Base-by-base conservation (phyloP, 2,113 vertebrate genomes). In the Mustela lutreola region DNA sequence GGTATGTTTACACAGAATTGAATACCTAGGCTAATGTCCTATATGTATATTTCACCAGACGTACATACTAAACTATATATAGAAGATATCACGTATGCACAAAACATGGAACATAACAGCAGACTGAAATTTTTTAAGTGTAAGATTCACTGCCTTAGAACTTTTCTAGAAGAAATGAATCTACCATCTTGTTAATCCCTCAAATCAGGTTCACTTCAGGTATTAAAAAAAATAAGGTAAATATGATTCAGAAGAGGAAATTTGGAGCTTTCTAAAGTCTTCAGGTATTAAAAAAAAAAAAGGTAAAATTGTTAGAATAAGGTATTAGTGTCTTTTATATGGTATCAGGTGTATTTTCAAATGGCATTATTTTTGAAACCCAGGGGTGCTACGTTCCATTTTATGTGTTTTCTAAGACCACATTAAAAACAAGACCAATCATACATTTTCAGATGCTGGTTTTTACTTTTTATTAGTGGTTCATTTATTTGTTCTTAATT, bases 91-190 rank as follows among this genome's bases (percentile, higher is more conserved):
- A 71, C 10, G 9, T 42, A 39, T 4, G 16, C 63, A 67, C 63
- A 33, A 67, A 67, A 67, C 67, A 83, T 0, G 70, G 58, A 48
- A 71, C 39, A 19, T 67, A 87, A 58, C 0, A 50, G 26, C 58
- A 88, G 36, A 28, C 1, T 78, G 11, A 92, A 53, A 92, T 67
- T 18, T n/a, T 97, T 78, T 33, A 96, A 94, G n/a, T 65, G 81
- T 14, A 81, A 63, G 88, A 48, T 62, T 95, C 78, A 70, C 4
- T 36, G 36, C 26, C 39, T 53, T 97, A 63, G 60, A 89, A 71
- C 70, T 53, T 84, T 36, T 50, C 70, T 50, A n/a, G 70, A 78
- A 87, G 76, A 91, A 96, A 81, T n/a, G 48, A 70, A 78, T 83
- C 67, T 78, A 26, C 58, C 84, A 21, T 39, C 36, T 67, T 60